Base-by-base conservation (phyloP, 2,888 invertebrate genomes). In the Lepidocyrtoides sp. region DNA sequence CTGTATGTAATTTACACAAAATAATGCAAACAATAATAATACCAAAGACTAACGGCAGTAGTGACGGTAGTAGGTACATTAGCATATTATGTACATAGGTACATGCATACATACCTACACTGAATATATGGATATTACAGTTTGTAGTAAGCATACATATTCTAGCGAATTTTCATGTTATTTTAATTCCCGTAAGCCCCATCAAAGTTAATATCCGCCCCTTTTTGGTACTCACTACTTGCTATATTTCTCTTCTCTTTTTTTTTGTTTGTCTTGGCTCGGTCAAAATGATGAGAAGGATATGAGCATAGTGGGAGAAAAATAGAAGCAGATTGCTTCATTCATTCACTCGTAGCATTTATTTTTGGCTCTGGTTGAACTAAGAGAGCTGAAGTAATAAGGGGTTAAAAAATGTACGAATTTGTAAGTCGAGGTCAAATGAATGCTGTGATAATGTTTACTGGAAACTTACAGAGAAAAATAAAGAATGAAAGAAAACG, bases 141-240 rank as follows among this genome's bases (percentile, higher is more conserved):
- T n/a, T n/a, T n/a, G n/a, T n/a, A n/a, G n/a, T n/a, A n/a, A n/a
- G n/a, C n/a, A 69, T 7, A 17, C n/a, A 69, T 36, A 32, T 66
- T 69, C 69, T 60, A 86, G 86, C 60, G 86, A 77, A 77, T 41
- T 77, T 44, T 86, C 86, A 75, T 86, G 86, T 86, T 86, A 75
- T 79, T 87, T 51, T 63, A 87, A 87, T 79, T 87, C 79, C 87
- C 79, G 32, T 51, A 57, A 79, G 87, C 66, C 63, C 79, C 51
- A 85, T 75, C 79, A 66, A 79, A 77, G 51, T 79, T 87, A 87
- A 87, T 87, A 87, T 87, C 87, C 87, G 75, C 60, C 41, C 48
- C 48, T 36, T 84, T 69, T 82, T 63, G 60, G n/a, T n/a, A n/a
- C n/a, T 66, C 36, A 0, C 32, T 69, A 14, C 17, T 5, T 66